phyloP scores from a whole-genome alignment of 2,888 invertebrate species.

The Eupeodes latifasciatus region DNA sequence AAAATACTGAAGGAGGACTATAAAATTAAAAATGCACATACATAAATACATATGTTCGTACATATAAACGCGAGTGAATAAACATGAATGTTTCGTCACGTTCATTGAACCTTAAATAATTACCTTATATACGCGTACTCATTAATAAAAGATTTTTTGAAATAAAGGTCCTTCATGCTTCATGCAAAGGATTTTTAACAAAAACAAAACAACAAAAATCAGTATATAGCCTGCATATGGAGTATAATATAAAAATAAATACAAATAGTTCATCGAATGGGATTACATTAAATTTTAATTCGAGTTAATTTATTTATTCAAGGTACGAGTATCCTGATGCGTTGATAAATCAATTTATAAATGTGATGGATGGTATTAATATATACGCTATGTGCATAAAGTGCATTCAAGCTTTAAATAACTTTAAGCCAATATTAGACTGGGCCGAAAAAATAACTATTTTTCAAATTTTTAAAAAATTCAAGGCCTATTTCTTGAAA shows the following conservation, averaged over 20 bases:
- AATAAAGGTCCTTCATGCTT: constrained; percentile 6
- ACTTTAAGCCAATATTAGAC: too few relatives aligned
- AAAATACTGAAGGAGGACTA: background rate
- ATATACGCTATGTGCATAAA: too few relatives aligned
- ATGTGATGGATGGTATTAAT: too few relatives aligned
- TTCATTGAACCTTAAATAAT: constrained; percentile 54
- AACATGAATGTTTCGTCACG: constrained; percentile 27
- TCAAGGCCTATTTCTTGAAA: too few relatives aligned
- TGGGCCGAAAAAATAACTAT: too few relatives aligned
- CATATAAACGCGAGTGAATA: background rate
- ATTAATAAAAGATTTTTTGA: constrained; percentile 43
- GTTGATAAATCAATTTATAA: background rate
- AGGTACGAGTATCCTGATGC: constrained; percentile 8
- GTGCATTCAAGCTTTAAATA: too few relatives aligned
- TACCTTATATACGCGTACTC: constrained; percentile 31
- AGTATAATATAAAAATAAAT: background rate
- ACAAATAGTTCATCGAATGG: constrained; percentile 20
- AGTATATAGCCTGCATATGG: too few relatives aligned
- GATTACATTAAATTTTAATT: constrained; percentile 61
- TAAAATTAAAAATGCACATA: background rate
- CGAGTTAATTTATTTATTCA: constrained; percentile 55
- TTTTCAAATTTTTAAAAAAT: too few relatives aligned
- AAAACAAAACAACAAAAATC: background rate
- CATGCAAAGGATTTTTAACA: background rate
- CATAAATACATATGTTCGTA: background rate